Evolutionary conservation across 2,888 invertebrate genomes (phyloP).

Genomic region (Dryobotodes eremita): DNA sequence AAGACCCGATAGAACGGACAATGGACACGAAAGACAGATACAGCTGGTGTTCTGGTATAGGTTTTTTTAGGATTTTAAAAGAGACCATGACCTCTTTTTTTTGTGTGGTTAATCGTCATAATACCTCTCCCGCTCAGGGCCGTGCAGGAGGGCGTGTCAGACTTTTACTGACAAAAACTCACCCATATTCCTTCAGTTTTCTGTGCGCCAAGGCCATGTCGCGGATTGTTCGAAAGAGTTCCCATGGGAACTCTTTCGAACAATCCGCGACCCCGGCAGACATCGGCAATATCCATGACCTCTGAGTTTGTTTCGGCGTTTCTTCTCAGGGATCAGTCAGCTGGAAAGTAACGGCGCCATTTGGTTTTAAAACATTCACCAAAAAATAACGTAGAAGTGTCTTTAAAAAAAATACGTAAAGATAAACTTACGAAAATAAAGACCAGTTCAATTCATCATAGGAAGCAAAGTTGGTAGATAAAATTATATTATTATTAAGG

Average conservation of each 20-base stretch:
- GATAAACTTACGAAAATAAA: not conserved
- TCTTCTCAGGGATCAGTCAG: not conserved
- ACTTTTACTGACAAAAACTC: too few relatives aligned
- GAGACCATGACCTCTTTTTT: not conserved
- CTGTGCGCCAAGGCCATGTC: too few relatives aligned
- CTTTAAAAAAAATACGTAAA: not conserved
- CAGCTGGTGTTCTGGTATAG: not conserved
- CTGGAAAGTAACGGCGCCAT: not conserved
- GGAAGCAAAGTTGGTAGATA: not conserved
- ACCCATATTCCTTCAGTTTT: too few relatives aligned
- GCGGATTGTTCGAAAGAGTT: too few relatives aligned
- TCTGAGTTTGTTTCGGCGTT: not conserved
- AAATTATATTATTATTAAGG: too few relatives aligned
- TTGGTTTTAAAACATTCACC: not conserved
- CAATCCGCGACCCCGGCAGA: too few relatives aligned
- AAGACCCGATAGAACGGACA: not conserved
- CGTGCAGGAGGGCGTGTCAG: too few relatives aligned
- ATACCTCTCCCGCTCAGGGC: too few relatives aligned
- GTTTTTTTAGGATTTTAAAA: not conserved
- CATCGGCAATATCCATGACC: too few relatives aligned
- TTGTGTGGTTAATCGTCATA: too few relatives aligned
- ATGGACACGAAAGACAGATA: not conserved
- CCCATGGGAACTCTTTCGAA: too few relatives aligned
- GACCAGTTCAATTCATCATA: not conserved
- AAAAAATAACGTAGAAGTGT: not conserved